These are phyloP conservation scores for Elmis aenea DNA, from an alignment of 2,888 invertebrate genomes.

Conservation along the genomic window DNA sequence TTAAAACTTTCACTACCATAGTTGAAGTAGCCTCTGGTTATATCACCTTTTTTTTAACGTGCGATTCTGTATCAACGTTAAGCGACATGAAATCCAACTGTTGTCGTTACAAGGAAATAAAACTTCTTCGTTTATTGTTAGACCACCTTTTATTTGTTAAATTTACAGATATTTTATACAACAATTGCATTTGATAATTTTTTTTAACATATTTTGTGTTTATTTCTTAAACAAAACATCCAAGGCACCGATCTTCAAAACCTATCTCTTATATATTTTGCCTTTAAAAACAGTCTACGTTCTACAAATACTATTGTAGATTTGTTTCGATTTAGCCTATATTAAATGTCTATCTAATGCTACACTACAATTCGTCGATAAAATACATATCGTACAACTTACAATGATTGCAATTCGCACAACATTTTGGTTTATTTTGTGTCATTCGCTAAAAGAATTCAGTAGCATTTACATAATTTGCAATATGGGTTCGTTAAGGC, in stretches of 20 bases:
- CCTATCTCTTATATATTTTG: conserved; percentile 36
- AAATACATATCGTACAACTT: conserved; percentile 44
- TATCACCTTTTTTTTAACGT: too few species aligned
- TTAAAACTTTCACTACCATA: too few species aligned
- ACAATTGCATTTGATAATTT: conserved; percentile 39
- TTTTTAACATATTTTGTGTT: conserved; percentile 33
- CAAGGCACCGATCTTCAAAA: conserved; percentile 47
- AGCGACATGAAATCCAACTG: too few species aligned
- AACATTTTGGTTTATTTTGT: conserved; percentile 35
- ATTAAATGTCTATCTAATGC: conserved; percentile 21
- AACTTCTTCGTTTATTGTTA: too few species aligned
- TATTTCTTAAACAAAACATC: conserved; percentile 44
- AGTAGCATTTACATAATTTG: conserved; percentile 15
- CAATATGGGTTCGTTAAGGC: conserved; percentile 1
- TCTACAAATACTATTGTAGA: conserved; percentile 24
- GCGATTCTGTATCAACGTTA: too few species aligned
- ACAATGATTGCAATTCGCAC: conserved; percentile 48
- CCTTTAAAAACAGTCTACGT: conserved; percentile 39
- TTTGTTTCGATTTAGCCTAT: conserved; percentile 20
- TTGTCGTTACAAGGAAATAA: too few species aligned
- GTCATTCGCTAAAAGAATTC: conserved; percentile 10
- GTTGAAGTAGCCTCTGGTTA: too few species aligned
- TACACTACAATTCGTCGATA: conserved; percentile 37
- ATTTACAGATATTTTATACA: conserved; percentile 46
- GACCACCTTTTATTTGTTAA: conserved; percentile 33